Evolutionary conservation across 1,140 invertebrate species (phyloP).

Genomic region (Drosophila equinoxialis): DNA sequence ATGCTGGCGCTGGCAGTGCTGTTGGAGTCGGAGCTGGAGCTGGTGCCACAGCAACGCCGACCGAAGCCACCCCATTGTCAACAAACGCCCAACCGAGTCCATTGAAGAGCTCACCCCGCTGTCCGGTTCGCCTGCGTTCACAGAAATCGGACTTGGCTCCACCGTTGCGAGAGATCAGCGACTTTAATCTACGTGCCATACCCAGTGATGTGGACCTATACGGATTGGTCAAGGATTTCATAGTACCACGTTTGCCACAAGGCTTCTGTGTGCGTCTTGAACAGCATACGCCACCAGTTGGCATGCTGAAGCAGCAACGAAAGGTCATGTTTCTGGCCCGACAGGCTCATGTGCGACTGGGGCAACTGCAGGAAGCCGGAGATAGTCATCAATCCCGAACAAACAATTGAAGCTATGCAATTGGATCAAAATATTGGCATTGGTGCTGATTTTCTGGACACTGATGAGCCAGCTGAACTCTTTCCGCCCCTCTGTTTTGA

Average conservation of each 20-base stretch:
- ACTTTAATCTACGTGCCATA: conserved; percentile 76
- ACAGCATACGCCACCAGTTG: conserved; percentile 49
- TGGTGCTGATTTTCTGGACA: conserved; percentile 66
- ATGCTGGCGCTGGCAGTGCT: not conserved
- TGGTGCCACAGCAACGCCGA: conserved; percentile 64
- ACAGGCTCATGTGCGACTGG: conserved; percentile 57
- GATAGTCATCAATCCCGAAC: not conserved
- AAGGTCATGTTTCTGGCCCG: conserved; percentile 69
- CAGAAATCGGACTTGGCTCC: conserved; percentile 42
- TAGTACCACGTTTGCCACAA: conserved; percentile 77
- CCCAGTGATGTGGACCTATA: conserved; percentile 75
- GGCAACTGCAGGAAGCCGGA: conserved; percentile 3
- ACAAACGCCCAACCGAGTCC: conserved; percentile 74
- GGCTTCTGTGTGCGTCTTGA: conserved; percentile 74
- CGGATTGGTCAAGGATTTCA: conserved; percentile 76
- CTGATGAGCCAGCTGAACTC: conserved; percentile 67
- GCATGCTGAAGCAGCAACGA: conserved; percentile 25
- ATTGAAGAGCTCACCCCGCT: conserved; percentile 73
- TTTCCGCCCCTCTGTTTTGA: conserved; percentile 70
- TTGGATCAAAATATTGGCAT: conserved; percentile 38
- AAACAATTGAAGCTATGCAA: not conserved
- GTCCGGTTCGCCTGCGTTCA: conserved; percentile 62
- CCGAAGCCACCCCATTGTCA: conserved; percentile 65
- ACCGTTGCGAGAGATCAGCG: conserved; percentile 64
- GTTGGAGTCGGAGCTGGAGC: conserved; percentile 10